Evolutionary conservation across 2,113 vertebrate species (phyloP), one percentile per base, ranked within the genome.

Genomic region (Danio rerio): DNA sequence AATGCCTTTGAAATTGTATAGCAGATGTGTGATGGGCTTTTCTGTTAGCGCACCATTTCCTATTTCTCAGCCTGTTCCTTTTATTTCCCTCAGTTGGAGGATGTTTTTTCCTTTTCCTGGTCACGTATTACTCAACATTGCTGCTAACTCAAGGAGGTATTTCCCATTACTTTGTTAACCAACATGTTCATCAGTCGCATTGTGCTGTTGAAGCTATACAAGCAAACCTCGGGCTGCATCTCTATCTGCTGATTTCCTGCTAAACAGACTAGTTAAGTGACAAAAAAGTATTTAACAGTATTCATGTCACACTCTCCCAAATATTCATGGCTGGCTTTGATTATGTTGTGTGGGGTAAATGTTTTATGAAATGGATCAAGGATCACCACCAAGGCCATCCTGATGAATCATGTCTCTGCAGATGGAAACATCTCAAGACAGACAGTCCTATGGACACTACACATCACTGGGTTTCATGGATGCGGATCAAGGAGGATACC

Each of bases 41-140:
- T 12, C 16, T 3, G 56, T 42, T 59, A 68, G n/a, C 49, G 55
- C 13, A 61, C 50, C 63, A 69, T 16, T 45, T 45, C 21, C 50
- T 62, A 76, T 47, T 49, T 31, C 62, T 73, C 45, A 65, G 13
- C 49, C 50, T 80, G 55, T 65, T 59, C 78, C 70, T 61, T 20
- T 49, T 75, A 56, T 76, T 52, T 16, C 52, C 21, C 40, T 47
- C 63, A 58, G 20, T 47, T 42, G 40, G 20, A 43, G 74, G 56
- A 52, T 75, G 62, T 75, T 75, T 84, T 80, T 75, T 84, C 76
- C 50, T 55, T 83, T 79, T 82, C 80, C 80, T 75, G 80, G 59
- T 82, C 80, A 82, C 71, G 80, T 82, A 82, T 42, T 82, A 21
- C 75, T 50, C 59, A 77, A 58, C 73, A 31, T 40, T n/a, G 10